Base-by-base conservation (phyloP, 1,140 invertebrate genomes). In the Laodelphax striatellus region DNA sequence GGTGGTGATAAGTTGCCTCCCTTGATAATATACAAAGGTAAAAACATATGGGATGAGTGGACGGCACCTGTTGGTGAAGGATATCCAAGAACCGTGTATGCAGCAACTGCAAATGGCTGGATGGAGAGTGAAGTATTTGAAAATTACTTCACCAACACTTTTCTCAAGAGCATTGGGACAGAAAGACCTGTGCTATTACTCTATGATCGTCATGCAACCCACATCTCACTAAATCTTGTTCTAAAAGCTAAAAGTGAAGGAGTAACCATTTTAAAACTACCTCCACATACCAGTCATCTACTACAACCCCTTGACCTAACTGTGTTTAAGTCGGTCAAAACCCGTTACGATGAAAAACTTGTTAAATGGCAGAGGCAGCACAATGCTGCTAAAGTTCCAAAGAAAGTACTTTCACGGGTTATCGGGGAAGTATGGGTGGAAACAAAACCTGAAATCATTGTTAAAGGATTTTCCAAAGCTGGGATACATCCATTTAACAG, bases 201-300 rank as follows among this genome's bases (percentile, higher is more conserved):
- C 68, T 72, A 69, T 66, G 70, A 73, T 65, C 70, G 68, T 16
- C 70, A 73, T 63, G 55, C 59, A 34, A 68, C 62, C 22, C 71
- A 73, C 61, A 59, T 72, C 16, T 63, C 53, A 42, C 59, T 67
- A 53, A 64, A 65, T 57, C 55, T 68, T 21, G 62, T 69, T 17
- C 61, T 65, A 57, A 56, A 63, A 58, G 68, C 69, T 24, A 41
- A 42, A 6, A 59, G 60, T 64, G 52, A 57, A 14, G 59, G 62
- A 34, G 52, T 68, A 28, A 68, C 67, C 17, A 66, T 70, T 44
- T 13, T 70, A 31, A 69, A 70, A 60, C 16, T 70, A 19, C 66
- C 66, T 14, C 34, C 66, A 13, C 67, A 70, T 56, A 64, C 65
- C 6, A 67, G 64, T 24, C 66, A 71, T 53, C 14, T 71, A 5